Base-by-base conservation (phyloP, 2,797 vertebrate genomes). In the Ambastaia sidthimunki region DNA sequence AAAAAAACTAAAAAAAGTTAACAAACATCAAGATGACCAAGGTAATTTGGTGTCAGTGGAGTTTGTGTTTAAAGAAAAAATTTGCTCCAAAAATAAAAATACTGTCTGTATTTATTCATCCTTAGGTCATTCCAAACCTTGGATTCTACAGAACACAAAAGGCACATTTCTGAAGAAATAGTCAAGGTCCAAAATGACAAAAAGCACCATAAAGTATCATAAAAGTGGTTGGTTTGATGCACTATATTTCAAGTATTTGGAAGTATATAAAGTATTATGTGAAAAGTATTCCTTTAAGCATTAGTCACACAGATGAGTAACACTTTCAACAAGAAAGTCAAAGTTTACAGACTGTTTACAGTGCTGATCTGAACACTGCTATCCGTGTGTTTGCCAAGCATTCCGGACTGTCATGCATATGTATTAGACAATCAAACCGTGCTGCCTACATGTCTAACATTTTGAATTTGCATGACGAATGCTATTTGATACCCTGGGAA, bases 311-410 rank as follows among this genome's bases (percentile, higher is more conserved):
- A 44, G 23, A 57, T 59, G 54, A 59, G 4, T 59, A 72, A 72
- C 7, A 72, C 71, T 23, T n/a, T 16, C 34, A 44, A 44, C 6
- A 5, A 23, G 4, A 72, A 3, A 44, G 71, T 55, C 34, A 73
- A 60, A 59, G 71, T 73, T 60, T 21, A 71, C 68, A 34, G 68
- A 69, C 67, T 34, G 25, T 70, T 54, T 23, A 57, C 31, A 18
- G 52, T 10, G 12, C 31, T 3, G 37, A 60, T 18, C 37, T 47
- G 54, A 71, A 50, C 34, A 37, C 34, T 37, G 34, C 6, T 37
- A 37, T 28, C 19, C 3, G 19, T 0, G 4, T 55, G 7, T 44
- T 44, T 44, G 54, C 54, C 34, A 44, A 71, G 34, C 34, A 3
- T 41, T 11, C 13, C 0, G n/a, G 16, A 4, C 54, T 3, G 11